Base-by-base conservation (phyloP, 1,140 invertebrate genomes). In the Bombus polaris region DNA sequence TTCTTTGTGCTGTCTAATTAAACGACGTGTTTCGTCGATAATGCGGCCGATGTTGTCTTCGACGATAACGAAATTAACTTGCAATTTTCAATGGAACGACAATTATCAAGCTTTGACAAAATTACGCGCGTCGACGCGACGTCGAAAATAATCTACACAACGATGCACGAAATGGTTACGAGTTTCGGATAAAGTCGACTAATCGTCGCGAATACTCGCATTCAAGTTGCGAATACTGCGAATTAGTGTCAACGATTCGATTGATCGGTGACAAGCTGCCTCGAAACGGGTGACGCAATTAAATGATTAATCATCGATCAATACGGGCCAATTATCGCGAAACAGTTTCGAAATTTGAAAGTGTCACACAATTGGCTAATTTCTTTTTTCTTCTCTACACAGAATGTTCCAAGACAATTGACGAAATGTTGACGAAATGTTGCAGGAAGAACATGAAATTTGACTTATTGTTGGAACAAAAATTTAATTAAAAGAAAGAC, bases 251-350 rank as follows among this genome's bases (percentile, higher is more conserved):
- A 59, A 39, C 53, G 57, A 53, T 15, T 3, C 35, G 15, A 42
- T 28, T 18, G 57, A 65, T 35, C 39, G 18, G 12, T 42, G 62
- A 39, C 35, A 15, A n/a, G 37, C 57, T 22, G 37, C 3, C 28
- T 65, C 18, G 37, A 62, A 25, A 42, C 75, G 37, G 65, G 10
- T 35, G 9, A 28, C 53, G 37, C 75, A 32, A 77, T 77, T 65
- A 77, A 62, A 77, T 65, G 28, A 77, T 77, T 77, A 77, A 77
- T 65, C 18, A n/a, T 73, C n/a, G 71, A 73, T 73, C 71, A 15
- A 73, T 32, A 18, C 15, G 15, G 32, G 2, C 12, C 35, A 57
- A 53, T 81, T 81, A n/a, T 71, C 22, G n/a, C 12, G 28, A 28
- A 57, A 59, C 2, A 22, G 15, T 28, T 42, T 28, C 2, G 22